phyloP scores from a whole-genome alignment of 2,888 invertebrate species.

The Eupithecia subumbrata region DNA sequence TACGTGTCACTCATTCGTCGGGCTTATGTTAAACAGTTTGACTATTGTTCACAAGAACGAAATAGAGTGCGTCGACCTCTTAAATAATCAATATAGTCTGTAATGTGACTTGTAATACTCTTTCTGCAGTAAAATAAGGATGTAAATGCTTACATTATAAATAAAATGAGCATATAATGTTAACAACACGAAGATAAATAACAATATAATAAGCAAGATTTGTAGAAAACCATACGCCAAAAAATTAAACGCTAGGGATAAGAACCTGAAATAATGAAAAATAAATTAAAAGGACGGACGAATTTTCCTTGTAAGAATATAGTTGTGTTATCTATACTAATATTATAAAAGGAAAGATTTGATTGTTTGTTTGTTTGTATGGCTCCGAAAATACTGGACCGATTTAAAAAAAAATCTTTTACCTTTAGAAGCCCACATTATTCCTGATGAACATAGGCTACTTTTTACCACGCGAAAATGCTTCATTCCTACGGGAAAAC shows the following conservation, averaged over 20 bases:
- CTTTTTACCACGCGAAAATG: too few relatives aligned
- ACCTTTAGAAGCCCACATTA: too few relatives aligned
- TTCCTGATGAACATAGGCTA: too few relatives aligned
- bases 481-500: too few relatives aligned
- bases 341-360: too few relatives aligned
- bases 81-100: constrained; percentile 11
- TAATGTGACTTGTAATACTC: not conserved
- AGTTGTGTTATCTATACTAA: too few relatives aligned
- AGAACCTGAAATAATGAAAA: not conserved
- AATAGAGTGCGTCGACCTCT: constrained; percentile 17
- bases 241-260: not conserved
- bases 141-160: not conserved
- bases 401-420: too few relatives aligned
- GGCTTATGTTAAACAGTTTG: constrained; percentile 42
- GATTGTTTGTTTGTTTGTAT: too few relatives aligned
- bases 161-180: not conserved
- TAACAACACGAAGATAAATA: not conserved
- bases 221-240: not conserved
- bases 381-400: too few relatives aligned
- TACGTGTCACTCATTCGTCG: constrained; percentile 21
- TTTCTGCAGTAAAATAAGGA: not conserved
- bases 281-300: not conserved
- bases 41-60: constrained; percentile 38
- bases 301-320: not conserved
- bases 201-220: not conserved